Evolutionary conservation across 2,797 vertebrate species (phyloP), one percentile per base, ranked within the genome.

Genomic region (Danio kyathit): DNA sequence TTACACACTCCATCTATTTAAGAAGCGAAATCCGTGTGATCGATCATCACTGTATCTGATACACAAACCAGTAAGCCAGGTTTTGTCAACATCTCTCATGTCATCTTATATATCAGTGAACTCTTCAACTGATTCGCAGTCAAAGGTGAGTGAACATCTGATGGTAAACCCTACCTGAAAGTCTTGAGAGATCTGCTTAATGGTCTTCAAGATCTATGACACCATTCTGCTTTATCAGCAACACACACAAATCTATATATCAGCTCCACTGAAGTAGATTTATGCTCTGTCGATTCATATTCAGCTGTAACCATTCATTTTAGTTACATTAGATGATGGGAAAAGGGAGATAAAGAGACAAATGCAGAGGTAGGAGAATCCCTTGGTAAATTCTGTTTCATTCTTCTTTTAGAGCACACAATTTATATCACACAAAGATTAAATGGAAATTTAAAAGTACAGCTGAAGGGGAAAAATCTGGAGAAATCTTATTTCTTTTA

Each of bases 191-290:
- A 81, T 83, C 77, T 81, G 85, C 81, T 86, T 82, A 87, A 76
- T 70, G 77, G 74, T 65, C 79, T 89, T 85, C 66, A 75, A 79
- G 84, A 88, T 87, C 67, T 80, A 86, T 88, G 83, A 64, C 63
- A 74, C 82, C 49, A 44, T 84, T 91, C 86, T 89, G 87, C 86
- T 84, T 75, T 54, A 80, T 91, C 89, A 89, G 87, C 87, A 89
- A 38, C 14, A 74, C 65, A 87, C 14, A 1, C 51, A 19, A 64
- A 52, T 75, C 77, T 80, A 86, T 91, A 88, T 90, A 90, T 87
- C 86, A 87, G 64, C 76, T 72, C 60, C 74, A 72, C 5, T 6
- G 72, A 81, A 67, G 86, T 57, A 59, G 66, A 89, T 89, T 87
- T 84, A 88, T 89, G 80, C 67, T 48, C 6, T 82, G 86, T 89